Evolutionary conservation across 2,797 vertebrate genomes (phyloP).

Genomic region (Leptodactylus fallax): DNA sequence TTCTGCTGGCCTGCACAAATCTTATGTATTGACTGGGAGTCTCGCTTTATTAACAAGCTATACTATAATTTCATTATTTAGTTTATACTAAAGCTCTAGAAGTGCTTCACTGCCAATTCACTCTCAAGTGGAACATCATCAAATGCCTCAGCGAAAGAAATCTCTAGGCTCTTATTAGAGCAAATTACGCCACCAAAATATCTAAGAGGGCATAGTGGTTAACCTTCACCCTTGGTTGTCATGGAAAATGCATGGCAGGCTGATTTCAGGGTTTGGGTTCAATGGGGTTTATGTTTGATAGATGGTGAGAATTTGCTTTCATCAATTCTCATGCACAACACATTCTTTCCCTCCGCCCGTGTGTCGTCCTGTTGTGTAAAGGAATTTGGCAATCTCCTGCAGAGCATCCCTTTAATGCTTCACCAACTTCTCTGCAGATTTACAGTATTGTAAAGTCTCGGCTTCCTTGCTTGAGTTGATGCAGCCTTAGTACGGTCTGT

Average conservation of each 20-base stretch:
- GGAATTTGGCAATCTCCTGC: constrained; percentile 72
- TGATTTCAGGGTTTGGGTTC: constrained; percentile 72
- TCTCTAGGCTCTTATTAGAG: constrained; percentile 33
- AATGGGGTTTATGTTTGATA: constrained; percentile 77
- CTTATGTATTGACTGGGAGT: not conserved
- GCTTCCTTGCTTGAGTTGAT: not conserved
- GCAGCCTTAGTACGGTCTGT: constrained; percentile 44
- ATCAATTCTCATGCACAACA: constrained; percentile 68
- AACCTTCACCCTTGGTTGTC: constrained; percentile 69
- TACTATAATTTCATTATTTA: constrained; percentile 30
- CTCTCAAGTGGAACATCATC: constrained; percentile 35
- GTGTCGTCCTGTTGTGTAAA: constrained; percentile 72
- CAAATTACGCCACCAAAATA: constrained; percentile 35
- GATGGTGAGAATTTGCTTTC: constrained; percentile 77
- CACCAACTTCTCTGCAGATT: constrained; percentile 67
- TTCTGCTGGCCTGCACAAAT: not conserved
- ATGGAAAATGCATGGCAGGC: constrained; percentile 74
- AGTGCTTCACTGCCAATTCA: constrained; percentile 15
- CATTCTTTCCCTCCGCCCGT: constrained; percentile 71
- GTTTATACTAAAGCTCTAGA: not conserved
- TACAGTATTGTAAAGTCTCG: constrained; percentile 54
- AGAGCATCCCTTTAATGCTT: constrained; percentile 71
- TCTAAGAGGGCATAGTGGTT: constrained; percentile 47
- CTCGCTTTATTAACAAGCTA: constrained; percentile 26
- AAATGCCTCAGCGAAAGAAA: constrained; percentile 4